Base-by-base conservation (phyloP, 2,797 vertebrate genomes). In the Sylvilagus floridanus region DNA sequence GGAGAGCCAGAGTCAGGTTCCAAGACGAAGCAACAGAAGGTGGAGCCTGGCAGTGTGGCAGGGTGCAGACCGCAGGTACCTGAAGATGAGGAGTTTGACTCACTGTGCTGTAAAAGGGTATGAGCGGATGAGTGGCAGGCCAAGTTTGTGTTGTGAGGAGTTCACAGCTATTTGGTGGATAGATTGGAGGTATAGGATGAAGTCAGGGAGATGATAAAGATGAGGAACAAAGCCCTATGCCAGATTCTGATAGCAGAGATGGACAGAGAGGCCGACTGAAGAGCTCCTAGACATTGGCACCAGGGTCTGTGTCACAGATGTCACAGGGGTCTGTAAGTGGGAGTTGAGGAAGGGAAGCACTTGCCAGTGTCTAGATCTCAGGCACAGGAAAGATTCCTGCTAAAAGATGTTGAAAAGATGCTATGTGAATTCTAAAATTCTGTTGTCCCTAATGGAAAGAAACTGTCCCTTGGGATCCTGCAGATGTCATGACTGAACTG, bases 261-360 rank as follows among this genome's bases (percentile, higher is more conserved):
- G 4, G 24, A 32, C 28, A 35, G 42, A 12, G 0, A 2, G 2
- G 17, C 30, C 28, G 11, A 0, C 32, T 5, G 14, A 16, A 21
- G 17, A 6, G 3, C 90, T 28, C 3, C 12, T 16, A 30, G 60
- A 26, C n/a, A 32, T 26, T 24, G 19, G 17, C n/a, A 42, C 47
- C 35, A 66, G 1, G 11, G 14, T 47, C 54, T 5, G 14, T 57
- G 54, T 57, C 54, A 16, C 54, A 0, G 68, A 57, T 54, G 24
- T 26, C 21, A 17, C 21, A 2, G 19, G 7, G 7, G 10, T 26
- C 26, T 73, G 16, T 26, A 6, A 16, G 2, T 30, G 5, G 1
- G 22, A n/a, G 22, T 4, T 12, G 22, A 28, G 32, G 47, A 28
- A 17, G 30, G 60, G 8, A 84, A 14, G 28, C 30, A 28, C 66